Percentiles rank a stretch among this genome's conserved stretches.
These are phyloP conservation scores for Troides aeacus DNA, from an alignment of 2,888 invertebrate genomes.

Conservation along the genomic window DNA sequence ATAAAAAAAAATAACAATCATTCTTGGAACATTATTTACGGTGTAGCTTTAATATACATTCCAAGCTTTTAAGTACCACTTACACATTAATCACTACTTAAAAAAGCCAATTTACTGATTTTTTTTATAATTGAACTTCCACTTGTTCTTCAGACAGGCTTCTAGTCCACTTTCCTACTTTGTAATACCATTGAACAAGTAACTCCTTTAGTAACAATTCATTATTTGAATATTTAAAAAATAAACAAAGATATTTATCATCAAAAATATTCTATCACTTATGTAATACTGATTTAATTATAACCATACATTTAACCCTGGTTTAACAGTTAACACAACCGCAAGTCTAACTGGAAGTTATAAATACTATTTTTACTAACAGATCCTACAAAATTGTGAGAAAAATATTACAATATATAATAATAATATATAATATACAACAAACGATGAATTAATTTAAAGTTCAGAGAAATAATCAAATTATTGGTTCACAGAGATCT, in stretches of 20 bases:
- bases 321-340: constrained; percentile 24
- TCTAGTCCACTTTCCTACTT: neutral
- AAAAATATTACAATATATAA: too few relatives aligned
- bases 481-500: too few relatives aligned
- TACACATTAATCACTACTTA: neutral
- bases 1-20: neutral
- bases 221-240: neutral
- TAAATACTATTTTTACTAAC: neutral
- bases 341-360: constrained; percentile 7
- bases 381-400: too few relatives aligned
- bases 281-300: constrained; percentile 26
- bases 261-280: constrained; percentile 14
- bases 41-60: neutral
- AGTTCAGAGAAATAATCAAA: too few relatives aligned
- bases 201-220: neutral
- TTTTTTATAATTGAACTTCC: neutral
- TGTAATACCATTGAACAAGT: neutral
- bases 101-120: neutral
- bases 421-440: too few relatives aligned
- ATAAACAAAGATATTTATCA: neutral
- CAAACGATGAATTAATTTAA: too few relatives aligned
- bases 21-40: neutral
- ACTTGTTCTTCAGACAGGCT: neutral
- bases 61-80: neutral
- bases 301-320: constrained; percentile 10